These are phyloP conservation scores for Tiliacea citrago DNA, from an alignment of 2,888 invertebrate genomes.

Conservation along the genomic window DNA sequence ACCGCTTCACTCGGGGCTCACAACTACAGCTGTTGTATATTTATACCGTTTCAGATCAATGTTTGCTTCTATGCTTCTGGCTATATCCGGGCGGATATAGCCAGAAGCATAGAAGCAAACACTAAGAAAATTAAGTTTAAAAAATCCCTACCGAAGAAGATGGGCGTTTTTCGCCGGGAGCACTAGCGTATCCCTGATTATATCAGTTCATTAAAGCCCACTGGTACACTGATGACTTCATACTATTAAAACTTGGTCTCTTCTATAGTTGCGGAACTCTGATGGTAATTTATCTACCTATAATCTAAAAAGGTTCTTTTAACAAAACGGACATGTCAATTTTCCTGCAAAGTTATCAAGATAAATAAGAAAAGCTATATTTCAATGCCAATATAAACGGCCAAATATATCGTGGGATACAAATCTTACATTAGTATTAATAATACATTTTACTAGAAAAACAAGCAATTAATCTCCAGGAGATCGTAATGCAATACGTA, in stretches of 20 bases:
- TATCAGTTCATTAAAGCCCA: conserved; percentile 21
- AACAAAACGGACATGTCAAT: background rate
- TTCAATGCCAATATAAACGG: background rate
- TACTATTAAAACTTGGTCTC: conserved; percentile 33
- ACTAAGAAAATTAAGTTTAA: conserved; percentile 7
- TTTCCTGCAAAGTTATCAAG: background rate
- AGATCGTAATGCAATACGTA: conserved; percentile 36
- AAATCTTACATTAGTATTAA: conserved; percentile 21
- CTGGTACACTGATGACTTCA: conserved; percentile 33
- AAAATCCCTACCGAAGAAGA: conserved; percentile 15
- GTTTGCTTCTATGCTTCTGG: conserved; percentile 10
- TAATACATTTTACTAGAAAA: conserved; percentile 4
- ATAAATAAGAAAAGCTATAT: background rate
- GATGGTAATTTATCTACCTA: conserved; percentile 7
- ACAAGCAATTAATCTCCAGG: conserved; percentile 28
- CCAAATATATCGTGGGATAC: background rate
- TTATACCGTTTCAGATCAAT: conserved; percentile 15
- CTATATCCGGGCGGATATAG: conserved; percentile 32
- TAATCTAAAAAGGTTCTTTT: conserved; percentile 20
- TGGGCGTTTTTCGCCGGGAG: conserved; percentile 33
- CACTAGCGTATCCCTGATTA: conserved; percentile 27
- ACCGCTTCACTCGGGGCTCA: conserved; percentile 2
- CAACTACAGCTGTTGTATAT: conserved; percentile 30
- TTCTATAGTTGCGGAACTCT: conserved; percentile 17
- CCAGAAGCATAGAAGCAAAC: no score